Conservation (phyloP, 2,797 vertebrate species). For the Ispidina lecontei region DNA sequence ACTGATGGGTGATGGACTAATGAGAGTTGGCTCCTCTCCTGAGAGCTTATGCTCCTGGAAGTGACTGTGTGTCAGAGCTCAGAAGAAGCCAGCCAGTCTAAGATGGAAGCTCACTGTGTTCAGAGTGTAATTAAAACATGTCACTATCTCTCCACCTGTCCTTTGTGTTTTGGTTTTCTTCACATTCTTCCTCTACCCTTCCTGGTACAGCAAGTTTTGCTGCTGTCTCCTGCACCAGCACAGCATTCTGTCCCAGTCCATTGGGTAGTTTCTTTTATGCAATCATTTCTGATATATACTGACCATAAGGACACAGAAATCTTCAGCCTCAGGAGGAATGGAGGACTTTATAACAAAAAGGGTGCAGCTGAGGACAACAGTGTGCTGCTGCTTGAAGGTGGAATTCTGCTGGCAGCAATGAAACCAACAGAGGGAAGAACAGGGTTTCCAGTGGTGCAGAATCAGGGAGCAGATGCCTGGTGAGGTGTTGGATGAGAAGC, state of each 20-base stretch:
- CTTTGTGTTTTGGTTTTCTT: neutral
- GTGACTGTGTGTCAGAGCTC: neutral
- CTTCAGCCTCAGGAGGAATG: neutral
- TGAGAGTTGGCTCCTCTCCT: neutral
- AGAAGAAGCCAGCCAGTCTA: neutral
- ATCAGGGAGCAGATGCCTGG: neutral
- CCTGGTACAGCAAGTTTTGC: neutral
- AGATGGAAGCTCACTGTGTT: neutral
- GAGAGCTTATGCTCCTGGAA: neutral
- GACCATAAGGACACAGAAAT: neutral
- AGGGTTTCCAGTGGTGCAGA: neutral
- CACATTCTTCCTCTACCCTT: neutral
- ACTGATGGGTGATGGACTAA: neutral
- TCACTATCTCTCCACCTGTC: neutral
- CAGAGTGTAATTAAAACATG: neutral
- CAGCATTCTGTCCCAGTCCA: neutral
- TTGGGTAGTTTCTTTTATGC: neutral
- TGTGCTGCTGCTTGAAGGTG: neutral
- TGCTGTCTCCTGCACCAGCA: neutral
- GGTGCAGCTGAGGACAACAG: neutral
- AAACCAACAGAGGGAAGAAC: neutral
- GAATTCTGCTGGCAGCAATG: neutral
- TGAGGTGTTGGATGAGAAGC: neutral
- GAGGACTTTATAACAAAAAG: neutral
- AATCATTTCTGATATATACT: neutral